Evolutionary conservation across 1,140 invertebrate genomes (phyloP).

Genomic region (Campoletis sonorensis): DNA sequence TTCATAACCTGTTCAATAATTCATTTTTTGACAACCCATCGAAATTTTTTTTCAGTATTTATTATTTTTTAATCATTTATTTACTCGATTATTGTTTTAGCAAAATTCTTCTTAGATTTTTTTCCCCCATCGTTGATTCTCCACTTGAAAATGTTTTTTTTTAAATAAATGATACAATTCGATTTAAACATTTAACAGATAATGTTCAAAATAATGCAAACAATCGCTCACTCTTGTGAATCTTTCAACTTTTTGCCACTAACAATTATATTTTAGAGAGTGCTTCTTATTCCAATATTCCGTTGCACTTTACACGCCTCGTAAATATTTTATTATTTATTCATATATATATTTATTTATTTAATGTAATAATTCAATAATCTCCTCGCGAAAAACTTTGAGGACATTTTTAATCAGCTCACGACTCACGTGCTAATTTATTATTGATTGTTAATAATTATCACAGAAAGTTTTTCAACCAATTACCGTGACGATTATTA

Average conservation of each 20-base stretch:
- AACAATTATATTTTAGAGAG: neutral
- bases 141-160: neutral
- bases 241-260: neutral
- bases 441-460: constrained; percentile 78
- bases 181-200: neutral
- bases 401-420: neutral
- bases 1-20: too few relatives aligned
- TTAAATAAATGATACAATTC: too few relatives aligned
- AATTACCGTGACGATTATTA: constrained; percentile 70
- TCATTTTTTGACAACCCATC: too few relatives aligned
- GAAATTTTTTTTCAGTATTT: too few relatives aligned
- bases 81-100: too few relatives aligned
- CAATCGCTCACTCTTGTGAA: too few relatives aligned
- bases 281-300: neutral
- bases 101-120: too few relatives aligned
- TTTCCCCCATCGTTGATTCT: neutral
- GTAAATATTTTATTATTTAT: too few relatives aligned
- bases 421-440: constrained; percentile 36
- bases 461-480: constrained; percentile 77
- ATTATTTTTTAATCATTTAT: too few relatives aligned
- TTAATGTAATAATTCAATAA: constrained; percentile 1
- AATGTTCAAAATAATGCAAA: neutral
- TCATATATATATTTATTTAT: too few relatives aligned
- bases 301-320: neutral
- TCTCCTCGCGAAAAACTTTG: neutral